Evolutionary conservation across 2,888 invertebrate species (phyloP), one percentile per base, ranked within the genome.

Genomic region (Apocheima hispidaria): DNA sequence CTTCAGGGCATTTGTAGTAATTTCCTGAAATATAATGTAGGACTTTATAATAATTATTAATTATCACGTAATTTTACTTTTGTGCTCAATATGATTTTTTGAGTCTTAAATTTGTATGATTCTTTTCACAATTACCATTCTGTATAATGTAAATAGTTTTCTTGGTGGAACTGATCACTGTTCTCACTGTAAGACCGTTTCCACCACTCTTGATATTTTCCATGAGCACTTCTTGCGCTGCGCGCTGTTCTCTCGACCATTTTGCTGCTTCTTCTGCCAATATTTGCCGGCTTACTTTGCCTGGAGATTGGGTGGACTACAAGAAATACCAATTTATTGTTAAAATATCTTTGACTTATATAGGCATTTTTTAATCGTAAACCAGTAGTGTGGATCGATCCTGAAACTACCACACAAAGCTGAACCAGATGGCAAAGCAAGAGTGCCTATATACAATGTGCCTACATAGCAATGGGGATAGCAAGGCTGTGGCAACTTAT

Each of bases 201-300:
- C 92, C 92, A 1, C 92, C 92, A 56, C 82, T 91, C 69, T 90
- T 92, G 4, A 92, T 91, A 41, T 90, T 92, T 65, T 92, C 92
- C 92, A 92, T 90, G 0, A 92, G 69, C 0, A 91, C 89, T 66
- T 92, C 92, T 60, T 92, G 92, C 0, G 89, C 87, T 0, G 90
- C 88, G 1, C 90, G 79, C 66, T 92, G 92, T 64, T 90, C 91
- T 16, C 92, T 78, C 0, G 92, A 91, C 92, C 92, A 92, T 55
- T 92, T 91, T 0, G 92, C 88, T 2, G 92, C 92, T 69, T 92
- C 90, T 65, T 92, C 92, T 0, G 92, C 91, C 58, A 92, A 65
- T 38, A 90, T 89, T 67, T 91, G 91, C 4, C 92, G 82, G 63
- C 90, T 90, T 38, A 90, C 83, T 77, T 87, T 91, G n/a, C 90